Evolutionary conservation across 53 echinoderm and acorn worm genomes (phyloP), one percentile per base, ranked within the genome.

Genomic region (Hippasteria phrygiana): DNA sequence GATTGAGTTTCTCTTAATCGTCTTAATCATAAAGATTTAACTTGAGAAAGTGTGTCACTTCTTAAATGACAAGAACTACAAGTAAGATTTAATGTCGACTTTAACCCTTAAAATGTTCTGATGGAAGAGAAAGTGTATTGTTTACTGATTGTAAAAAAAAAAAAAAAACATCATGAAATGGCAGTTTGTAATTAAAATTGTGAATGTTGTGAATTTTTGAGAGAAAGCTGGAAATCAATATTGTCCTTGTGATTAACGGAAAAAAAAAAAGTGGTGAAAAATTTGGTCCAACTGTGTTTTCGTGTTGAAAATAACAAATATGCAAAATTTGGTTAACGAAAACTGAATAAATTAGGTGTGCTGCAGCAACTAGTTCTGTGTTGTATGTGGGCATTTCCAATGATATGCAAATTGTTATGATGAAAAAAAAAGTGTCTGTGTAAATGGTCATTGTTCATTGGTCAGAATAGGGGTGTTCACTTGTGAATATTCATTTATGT

Each of bases 401-500:
- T 20, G 43, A 73, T 73, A 73, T 73, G 73, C 73, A 73, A 73
- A 73, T 73, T 73, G 43, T 26, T 40, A 26, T 22, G 4, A 20
- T 20, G 4, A 62, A 62, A 62, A 11, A 48, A 8, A 10, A 10
- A 14, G 43, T 41, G 34, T 41, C 32, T 64, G 66, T 73, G 11
- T 42, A 63, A 66, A 63, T 82, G 45, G 40, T 80, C 40, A 80
- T 26, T 80, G 80, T 32, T 80, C 78, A 42, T 37, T 37, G 43
- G 64, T 64, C 46, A 42, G 41, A 28, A 39, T n/a, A 17, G 5
- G 32, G 43, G 11, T 26, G 4, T 40, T 73, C 41, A 36, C n/a
- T 2, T 43, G 65, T 82, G 82, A 82, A 82, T 82, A 82, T 82
- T 82, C 64, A 82, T 62, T 29, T 29, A 51, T 62, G 42, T 17